These are phyloP conservation scores for Leptinotarsa lineolata DNA, from an alignment of 1,140 invertebrate species.

Conservation along the genomic window DNA sequence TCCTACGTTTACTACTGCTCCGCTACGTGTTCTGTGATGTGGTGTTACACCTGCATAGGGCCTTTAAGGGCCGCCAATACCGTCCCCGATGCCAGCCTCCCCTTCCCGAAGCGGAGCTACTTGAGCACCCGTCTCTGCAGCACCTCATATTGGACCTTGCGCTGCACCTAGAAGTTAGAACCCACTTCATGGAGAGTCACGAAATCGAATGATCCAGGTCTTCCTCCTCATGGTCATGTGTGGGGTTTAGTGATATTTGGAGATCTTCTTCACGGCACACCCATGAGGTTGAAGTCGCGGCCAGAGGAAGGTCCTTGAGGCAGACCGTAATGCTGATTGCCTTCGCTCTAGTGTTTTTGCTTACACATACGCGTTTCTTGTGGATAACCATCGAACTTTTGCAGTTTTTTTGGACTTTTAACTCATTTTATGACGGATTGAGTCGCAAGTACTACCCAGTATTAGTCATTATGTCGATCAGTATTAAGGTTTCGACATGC, in stretches of 20 bases:
- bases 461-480: background rate
- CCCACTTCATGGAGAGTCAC: slow-evolving; percentile 72
- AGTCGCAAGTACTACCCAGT: slow-evolving; percentile 16
- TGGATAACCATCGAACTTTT: slow-evolving; percentile 34
- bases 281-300: slow-evolving; percentile 48
- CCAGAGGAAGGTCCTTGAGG: slow-evolving; percentile 27
- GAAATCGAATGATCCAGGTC: slow-evolving; percentile 73
- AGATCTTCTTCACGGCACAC: slow-evolving; percentile 34
- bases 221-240: slow-evolving; percentile 50
- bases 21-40: slow-evolving; percentile 94
- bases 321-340: slow-evolving; percentile 30
- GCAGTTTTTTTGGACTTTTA: slow-evolving; percentile 39
- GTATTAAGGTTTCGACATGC: slow-evolving; percentile 11
- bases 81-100: slow-evolving; percentile 84
- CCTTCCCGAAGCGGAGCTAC: slow-evolving; percentile 85
- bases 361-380: slow-evolving; percentile 36
- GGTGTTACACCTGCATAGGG: slow-evolving; percentile 81
- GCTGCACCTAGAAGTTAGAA: slow-evolving; percentile 76
- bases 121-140: slow-evolving; percentile 82
- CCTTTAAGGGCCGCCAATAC: slow-evolving; percentile 79
- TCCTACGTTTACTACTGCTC: slow-evolving; percentile 83
- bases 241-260: slow-evolving; percentile 42
- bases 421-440: slow-evolving; percentile 20
- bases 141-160: slow-evolving; percentile 83
- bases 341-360: slow-evolving; percentile 35